Conservation (phyloP, 2,888 invertebrate species). For the Microctonus aethiopoides region DNA sequence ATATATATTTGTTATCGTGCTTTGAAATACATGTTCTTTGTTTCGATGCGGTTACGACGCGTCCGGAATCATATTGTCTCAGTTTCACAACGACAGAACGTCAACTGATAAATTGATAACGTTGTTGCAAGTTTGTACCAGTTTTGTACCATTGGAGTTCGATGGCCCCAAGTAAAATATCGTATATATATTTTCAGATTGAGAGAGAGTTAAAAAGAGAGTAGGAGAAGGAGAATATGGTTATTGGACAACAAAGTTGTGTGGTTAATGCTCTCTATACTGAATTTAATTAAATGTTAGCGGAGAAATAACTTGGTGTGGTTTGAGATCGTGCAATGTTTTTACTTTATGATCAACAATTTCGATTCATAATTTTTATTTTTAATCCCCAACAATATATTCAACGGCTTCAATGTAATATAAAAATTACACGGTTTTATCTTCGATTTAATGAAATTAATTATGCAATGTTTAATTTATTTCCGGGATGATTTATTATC, state of each 20-base stretch:
- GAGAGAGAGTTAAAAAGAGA: constrained; percentile 17
- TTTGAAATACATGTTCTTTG: constrained; percentile 3
- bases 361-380: background rate
- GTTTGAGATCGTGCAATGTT: constrained; percentile 11
- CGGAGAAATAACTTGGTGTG: constrained; percentile 11
- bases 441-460: background rate
- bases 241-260: constrained; percentile 54
- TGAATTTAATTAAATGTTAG: constrained; percentile 52
- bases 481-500: background rate
- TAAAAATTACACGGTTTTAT: background rate
- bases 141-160: constrained; percentile 24
- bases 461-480: background rate
- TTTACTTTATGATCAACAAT: background rate
- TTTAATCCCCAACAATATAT: background rate
- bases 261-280: constrained; percentile 37
- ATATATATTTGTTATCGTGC: background rate
- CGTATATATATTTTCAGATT: background rate
- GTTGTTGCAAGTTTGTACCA: constrained; percentile 36
- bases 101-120: constrained; percentile 41
- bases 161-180: constrained; percentile 19
- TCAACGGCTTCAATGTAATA: background rate
- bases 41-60: constrained; percentile 5
- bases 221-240: constrained; percentile 40
- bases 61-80: constrained; percentile 25
- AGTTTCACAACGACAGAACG: constrained; percentile 10